Evolutionary conservation across 2,888 invertebrate species (phyloP).

Genomic region (Carpatolechia fugitivella): DNA sequence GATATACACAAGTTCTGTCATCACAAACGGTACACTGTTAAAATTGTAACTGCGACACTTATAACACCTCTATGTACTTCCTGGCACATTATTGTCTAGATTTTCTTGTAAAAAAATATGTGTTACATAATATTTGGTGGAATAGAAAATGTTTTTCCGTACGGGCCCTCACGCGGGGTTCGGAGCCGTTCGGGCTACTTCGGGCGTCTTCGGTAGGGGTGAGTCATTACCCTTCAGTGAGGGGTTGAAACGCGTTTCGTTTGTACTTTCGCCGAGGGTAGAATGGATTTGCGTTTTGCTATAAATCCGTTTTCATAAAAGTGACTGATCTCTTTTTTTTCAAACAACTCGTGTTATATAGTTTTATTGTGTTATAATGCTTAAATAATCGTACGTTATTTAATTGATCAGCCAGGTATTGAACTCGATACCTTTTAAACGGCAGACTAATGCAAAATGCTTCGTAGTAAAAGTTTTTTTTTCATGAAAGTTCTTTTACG

Average conservation of each 20-base stretch:
- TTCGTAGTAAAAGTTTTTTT: no score
- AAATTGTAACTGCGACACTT: constrained; percentile 22
- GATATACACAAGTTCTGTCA: constrained; percentile 48
- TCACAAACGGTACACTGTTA: constrained; percentile 30
- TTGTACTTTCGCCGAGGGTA: constrained; percentile 20
- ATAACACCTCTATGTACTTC: constrained; percentile 23
- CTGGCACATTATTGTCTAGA: constrained; percentile 29
- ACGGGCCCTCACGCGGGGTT: constrained; percentile 46
- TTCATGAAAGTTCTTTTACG: no score
- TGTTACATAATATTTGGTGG: constrained; percentile 66
- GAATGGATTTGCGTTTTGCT: background rate
- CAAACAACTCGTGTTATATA: no score
- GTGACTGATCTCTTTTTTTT: constrained; percentile 6
- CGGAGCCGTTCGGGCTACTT: constrained; percentile 46
- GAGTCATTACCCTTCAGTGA: constrained; percentile 61
- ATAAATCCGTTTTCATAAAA: background rate
- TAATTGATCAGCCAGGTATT: no score
- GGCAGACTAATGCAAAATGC: no score
- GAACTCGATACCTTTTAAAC: no score
- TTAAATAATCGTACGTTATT: no score
- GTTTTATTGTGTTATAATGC: no score
- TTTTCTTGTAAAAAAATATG: constrained; percentile 38
- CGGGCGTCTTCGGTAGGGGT: constrained; percentile 46
- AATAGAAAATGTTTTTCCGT: constrained; percentile 61
- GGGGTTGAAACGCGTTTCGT: constrained; percentile 67